Evolutionary conservation across 2,113 vertebrate genomes (phyloP).

Genomic region (Rousettus leschenaultii): DNA sequence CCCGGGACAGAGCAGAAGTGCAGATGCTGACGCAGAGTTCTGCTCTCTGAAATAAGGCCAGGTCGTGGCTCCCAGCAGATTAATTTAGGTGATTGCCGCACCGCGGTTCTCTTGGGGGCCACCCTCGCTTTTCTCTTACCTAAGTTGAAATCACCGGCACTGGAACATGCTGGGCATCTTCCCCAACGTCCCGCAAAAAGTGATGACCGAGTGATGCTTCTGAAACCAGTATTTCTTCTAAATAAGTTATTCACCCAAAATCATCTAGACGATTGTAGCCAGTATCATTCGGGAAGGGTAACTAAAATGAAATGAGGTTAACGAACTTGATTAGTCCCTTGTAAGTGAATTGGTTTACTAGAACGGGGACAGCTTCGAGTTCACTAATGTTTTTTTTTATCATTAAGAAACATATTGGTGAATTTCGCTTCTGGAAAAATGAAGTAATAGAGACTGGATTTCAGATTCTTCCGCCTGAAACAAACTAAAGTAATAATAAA

Average conservation of each 20-base stretch:
- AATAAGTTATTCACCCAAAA: not conserved
- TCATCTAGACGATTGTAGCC: not conserved
- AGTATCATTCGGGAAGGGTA: not conserved
- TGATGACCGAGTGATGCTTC: not conserved
- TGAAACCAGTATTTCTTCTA: not conserved
- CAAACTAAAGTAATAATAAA: not conserved
- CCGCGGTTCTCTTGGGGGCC: not conserved
- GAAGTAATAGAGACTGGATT: not conserved
- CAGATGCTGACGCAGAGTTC: not conserved
- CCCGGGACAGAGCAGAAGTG: not conserved
- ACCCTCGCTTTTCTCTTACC: not conserved
- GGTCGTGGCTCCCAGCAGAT: not conserved
- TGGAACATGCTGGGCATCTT: not conserved
- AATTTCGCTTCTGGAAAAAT: not conserved
- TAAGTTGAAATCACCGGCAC: not conserved
- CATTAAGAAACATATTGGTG: not conserved
- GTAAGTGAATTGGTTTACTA: conserved; percentile 31
- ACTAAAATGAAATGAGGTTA: conserved; percentile 42
- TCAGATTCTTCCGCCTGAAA: not conserved
- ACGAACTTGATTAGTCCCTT: conserved; percentile 14
- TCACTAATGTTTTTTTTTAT: conserved; percentile 1
- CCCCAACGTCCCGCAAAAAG: too few species aligned
- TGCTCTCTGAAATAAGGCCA: not conserved
- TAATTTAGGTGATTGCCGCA: conserved; percentile 32
- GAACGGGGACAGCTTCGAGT: conserved; percentile 28